Conservation (phyloP, 2,113 vertebrate genomes). For the Brachirus orientalis region DNA sequence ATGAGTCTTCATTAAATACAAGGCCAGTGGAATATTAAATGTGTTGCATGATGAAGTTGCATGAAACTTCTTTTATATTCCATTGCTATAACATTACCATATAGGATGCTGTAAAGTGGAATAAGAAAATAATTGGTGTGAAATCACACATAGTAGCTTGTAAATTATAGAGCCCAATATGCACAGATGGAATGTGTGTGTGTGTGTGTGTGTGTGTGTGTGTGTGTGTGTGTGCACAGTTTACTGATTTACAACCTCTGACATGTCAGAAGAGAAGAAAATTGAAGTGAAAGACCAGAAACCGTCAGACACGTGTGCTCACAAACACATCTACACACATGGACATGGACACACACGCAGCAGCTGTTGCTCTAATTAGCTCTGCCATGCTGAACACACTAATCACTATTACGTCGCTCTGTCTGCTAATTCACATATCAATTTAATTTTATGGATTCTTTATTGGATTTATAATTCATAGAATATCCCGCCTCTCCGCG, state of each 20-base stretch:
- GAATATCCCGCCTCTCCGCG: slow-evolving; percentile 52
- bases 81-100: slow-evolving; percentile 28
- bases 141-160: slow-evolving; percentile 38
- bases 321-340: slow-evolving; percentile 36
- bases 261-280: slow-evolving; percentile 68
- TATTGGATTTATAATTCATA: slow-evolving; percentile 77
- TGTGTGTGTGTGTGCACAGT: slow-evolving; percentile 29
- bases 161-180: slow-evolving; percentile 55
- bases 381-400: slow-evolving; percentile 74
- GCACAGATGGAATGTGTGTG: slow-evolving; percentile 60
- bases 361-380: slow-evolving; percentile 77
- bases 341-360: slow-evolving; percentile 37
- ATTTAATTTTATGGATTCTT: slow-evolving; percentile 81
- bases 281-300: slow-evolving; percentile 66
- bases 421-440: slow-evolving; percentile 80
- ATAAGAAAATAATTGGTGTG: slow-evolving; percentile 62
- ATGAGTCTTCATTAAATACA: slow-evolving; percentile 23
- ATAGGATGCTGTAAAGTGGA: slow-evolving; percentile 47
- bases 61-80: slow-evolving; percentile 20
- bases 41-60: slow-evolving; percentile 16
- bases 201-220: slow-evolving; percentile 28
- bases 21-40: slow-evolving; percentile 25
- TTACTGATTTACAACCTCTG: slow-evolving; percentile 67
- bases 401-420: slow-evolving; percentile 75
- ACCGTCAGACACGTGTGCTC: slow-evolving; percentile 30